Conservation (phyloP, 2,113 vertebrate genomes). For the Serinus canaria region DNA sequence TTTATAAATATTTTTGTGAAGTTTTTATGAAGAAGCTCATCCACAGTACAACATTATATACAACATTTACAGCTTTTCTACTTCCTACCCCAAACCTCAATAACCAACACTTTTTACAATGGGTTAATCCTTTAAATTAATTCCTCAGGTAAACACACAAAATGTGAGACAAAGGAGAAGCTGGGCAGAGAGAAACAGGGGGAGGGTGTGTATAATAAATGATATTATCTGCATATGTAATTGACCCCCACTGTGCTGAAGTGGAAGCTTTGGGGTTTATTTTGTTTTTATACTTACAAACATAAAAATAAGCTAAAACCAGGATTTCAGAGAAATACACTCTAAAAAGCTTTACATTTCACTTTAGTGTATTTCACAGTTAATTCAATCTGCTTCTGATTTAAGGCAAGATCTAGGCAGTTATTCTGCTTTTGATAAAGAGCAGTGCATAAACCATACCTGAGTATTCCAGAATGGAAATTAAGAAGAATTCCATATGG, state of each 20-base stretch:
- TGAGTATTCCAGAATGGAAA: not conserved
- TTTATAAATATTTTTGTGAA: not conserved
- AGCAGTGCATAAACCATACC: not conserved
- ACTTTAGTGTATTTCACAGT: not conserved
- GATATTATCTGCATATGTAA: not conserved
- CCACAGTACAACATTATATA: not conserved
- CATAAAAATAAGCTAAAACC: not conserved
- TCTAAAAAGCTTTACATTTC: not conserved
- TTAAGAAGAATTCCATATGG: not conserved
- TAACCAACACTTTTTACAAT: not conserved
- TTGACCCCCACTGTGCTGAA: not conserved
- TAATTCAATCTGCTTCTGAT: not conserved
- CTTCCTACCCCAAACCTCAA: not conserved
- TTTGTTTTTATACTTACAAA: not conserved
- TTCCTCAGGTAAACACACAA: not conserved
- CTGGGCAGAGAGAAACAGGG: not conserved
- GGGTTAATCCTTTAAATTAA: not conserved
- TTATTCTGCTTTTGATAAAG: not conserved
- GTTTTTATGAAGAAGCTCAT: not conserved
- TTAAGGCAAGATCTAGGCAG: not conserved
- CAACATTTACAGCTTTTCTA: not conserved
- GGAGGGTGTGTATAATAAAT: not conserved
- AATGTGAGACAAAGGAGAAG: not conserved
- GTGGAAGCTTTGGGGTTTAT: not conserved
- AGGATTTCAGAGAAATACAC: not conserved